Percentiles rank a stretch among this genome's conserved stretches.
Conservation (phyloP, 2,888 invertebrate genomes). For the Tetrapedia diversipes region DNA sequence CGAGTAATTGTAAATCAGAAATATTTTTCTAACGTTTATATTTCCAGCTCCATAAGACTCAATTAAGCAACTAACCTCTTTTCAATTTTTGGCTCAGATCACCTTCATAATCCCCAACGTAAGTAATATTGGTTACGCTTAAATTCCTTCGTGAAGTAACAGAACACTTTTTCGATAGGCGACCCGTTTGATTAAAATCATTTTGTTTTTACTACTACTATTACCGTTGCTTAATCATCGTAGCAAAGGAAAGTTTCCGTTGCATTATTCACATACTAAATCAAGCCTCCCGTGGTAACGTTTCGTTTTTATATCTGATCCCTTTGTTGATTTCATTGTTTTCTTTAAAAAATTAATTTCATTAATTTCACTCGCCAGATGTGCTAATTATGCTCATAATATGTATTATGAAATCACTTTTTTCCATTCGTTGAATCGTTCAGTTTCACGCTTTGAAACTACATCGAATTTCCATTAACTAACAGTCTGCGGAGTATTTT, state of each 20-base stretch:
- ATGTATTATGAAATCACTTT: constrained; percentile 12
- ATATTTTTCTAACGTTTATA: too few species aligned
- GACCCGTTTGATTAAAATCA: constrained; percentile 19
- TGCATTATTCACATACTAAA: not conserved
- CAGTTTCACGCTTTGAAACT: not conserved
- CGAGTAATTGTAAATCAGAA: too few species aligned
- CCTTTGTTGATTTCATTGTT: too few species aligned
- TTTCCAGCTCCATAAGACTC: too few species aligned
- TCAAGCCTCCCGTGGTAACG: not conserved
- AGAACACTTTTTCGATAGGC: too few species aligned
- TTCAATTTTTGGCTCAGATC: too few species aligned
- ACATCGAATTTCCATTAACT: not conserved
- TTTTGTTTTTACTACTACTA: not conserved
- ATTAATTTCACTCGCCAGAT: not conserved
- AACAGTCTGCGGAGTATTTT: too few species aligned
- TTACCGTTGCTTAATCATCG: not conserved
- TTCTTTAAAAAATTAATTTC: constrained; percentile 1
- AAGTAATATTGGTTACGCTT: too few species aligned
- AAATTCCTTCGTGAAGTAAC: too few species aligned
- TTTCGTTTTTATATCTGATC: constrained; percentile 11
- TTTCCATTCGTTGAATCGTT: constrained; percentile 3
- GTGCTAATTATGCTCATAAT: constrained; percentile 14
- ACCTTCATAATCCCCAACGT: too few species aligned
- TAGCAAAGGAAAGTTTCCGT: constrained; percentile 4
- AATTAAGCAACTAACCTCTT: too few species aligned